Evolutionary conservation across 2,888 invertebrate species (phyloP).

Genomic region (Acrocyrtus sp.): DNA sequence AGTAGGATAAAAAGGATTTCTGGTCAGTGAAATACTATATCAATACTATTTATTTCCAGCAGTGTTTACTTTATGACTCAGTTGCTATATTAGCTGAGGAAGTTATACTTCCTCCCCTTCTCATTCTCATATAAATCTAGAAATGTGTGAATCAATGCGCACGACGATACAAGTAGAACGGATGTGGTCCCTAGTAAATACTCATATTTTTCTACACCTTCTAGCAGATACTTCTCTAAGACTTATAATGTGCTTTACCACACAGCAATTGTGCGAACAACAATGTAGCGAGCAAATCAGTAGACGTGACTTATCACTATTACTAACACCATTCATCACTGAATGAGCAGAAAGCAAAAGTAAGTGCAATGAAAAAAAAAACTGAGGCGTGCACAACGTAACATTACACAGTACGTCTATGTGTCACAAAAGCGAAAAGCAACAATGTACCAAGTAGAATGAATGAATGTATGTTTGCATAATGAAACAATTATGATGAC

Average conservation of each 20-base stretch:
- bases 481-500: not conserved
- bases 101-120: too few species aligned
- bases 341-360: not conserved
- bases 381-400: not conserved
- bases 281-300: too few species aligned
- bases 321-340: not conserved
- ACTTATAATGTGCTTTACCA: too few species aligned
- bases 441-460: too few species aligned
- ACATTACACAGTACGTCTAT: not conserved
- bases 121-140: too few species aligned
- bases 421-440: too few species aligned
- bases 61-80: too few species aligned
- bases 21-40: too few species aligned
- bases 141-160: too few species aligned
- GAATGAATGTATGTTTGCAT: not conserved
- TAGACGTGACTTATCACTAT: not conserved
- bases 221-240: not conserved
- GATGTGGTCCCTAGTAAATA: not conserved
- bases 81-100: not conserved
- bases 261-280: not conserved
- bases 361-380: not conserved
- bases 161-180: not conserved
- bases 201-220: not conserved
- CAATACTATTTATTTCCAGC: too few species aligned
- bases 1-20: not conserved